Base-by-base conservation (phyloP, 2,797 vertebrate species). In the Platalea minor region DNA sequence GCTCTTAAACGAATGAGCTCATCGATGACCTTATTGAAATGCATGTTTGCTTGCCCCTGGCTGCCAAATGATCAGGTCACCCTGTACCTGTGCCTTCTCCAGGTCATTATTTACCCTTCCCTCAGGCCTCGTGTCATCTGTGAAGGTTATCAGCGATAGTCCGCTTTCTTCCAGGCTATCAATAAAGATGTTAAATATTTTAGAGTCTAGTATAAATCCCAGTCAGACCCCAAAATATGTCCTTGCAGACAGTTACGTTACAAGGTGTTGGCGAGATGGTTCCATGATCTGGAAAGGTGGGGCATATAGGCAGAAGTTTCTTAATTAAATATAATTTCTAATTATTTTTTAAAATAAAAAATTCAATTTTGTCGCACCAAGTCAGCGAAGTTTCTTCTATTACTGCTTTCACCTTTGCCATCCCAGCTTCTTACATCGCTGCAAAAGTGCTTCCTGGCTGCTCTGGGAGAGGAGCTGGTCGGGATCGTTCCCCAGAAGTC, bases 21-120 rank as follows among this genome's bases (percentile, higher is more conserved):
- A 96, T 91, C 0, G 0, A 51, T 93, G 95, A 96, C 96, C 84
- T 87, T 74, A 92, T 56, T 82, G 93, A 95, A 92, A 94, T 14
- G 25, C n/a, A 13, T 96, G 45, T 97, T 97, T 96, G 81, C 53
- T 96, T 96, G 93, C 64, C 92, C 79, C 63, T 0, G 0, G 50
- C 77, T 76, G 23, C 2, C 4, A n/a, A 24, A 61, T 5, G 19
- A 96, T 79, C 86, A 70, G 95, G 95, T 96, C 95, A 88, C 78
- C 79, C 85, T 94, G 95, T 84, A 86, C 93, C 64, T 41, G 56
- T 23, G n/a, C 31, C 26, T 28, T 85, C 63, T 64, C 78, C 56
- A 2, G 50, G 48, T 68, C 79, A 61, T 72, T 97, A 72, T 97
- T 96, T 96, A 97, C 94, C 79, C 50, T 89, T 85, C 60, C 37